Evolutionary conservation across 2,113 vertebrate species (phyloP), one percentile per base, ranked within the genome.

Genomic region (Acinonyx jubatus): DNA sequence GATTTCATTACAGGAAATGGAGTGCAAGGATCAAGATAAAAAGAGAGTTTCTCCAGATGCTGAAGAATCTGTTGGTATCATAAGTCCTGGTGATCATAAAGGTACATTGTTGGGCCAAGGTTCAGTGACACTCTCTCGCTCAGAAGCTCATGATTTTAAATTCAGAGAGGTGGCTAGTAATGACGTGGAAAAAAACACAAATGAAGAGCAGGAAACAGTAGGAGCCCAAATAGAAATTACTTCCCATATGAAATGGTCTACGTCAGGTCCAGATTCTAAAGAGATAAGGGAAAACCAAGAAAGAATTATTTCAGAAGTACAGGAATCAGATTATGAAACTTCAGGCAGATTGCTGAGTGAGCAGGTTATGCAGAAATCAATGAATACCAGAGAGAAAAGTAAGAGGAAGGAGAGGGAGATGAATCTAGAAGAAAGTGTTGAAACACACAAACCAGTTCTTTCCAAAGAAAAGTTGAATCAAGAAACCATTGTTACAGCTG

Each of bases 251-350:
- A 91, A 97, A 82, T 85, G 79, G 27, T 38, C 95, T 68, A 25
- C 29, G 69, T 96, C 96, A 91, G 3, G 12, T 45, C 88, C 50
- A 5, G 29, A 50, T 92, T 66, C 97, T 96, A 97, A 91, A 65
- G 84, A 97, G 95, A 87, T 94, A 74, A 83, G 65, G 83, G 91
- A 96, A n/a, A 87, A 94, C 80, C 97, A 89, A 95, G 91, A 96
- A 79, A 97, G 91, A 63, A 55, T 97, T 0, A 13, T 83, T 97
- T 97, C 98, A 45, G 88, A 98, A 29, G 68, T 85, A 0, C 73
- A 97, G 5, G 98, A 99, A 97, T 98, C 98, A 85, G 45, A 93
- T n/a, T 14, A 0, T 18, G 96, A 96, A 94, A 55, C 73, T 57
- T 68, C 52, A 88, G 91, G 83, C 87, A 97, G 7, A 4, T 8